Conservation (phyloP, 2,797 vertebrate genomes). For the Cebuella pygmaea region DNA sequence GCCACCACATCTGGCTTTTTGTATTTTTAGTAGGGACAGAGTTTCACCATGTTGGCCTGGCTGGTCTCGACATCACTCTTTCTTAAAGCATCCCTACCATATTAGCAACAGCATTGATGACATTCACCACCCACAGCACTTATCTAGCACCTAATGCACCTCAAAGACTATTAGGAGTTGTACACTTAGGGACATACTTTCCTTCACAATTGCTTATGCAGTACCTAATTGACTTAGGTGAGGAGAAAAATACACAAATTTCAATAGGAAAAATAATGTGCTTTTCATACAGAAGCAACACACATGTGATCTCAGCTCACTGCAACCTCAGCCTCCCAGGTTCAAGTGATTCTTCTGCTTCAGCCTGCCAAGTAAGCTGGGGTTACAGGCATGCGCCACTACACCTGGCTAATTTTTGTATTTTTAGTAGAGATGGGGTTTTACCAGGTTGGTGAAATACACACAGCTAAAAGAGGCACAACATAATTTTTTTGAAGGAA, state of each 20-base stretch:
- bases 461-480: background rate
- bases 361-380: too few species aligned
- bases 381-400: too few species aligned
- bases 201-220: background rate
- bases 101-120: background rate
- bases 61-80: background rate
- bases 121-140: background rate
- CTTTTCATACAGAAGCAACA: background rate
- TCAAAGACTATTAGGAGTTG: background rate
- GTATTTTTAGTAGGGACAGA: background rate
- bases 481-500: slow-evolving; percentile 17
- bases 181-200: background rate
- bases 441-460: too few species aligned
- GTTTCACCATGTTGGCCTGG: background rate
- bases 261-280: slow-evolving; percentile 20
- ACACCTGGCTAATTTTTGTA: too few species aligned
- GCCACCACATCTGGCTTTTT: background rate
- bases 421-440: too few species aligned
- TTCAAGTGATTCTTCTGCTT: too few species aligned
- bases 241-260: slow-evolving; percentile 20
- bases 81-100: background rate
- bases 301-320: background rate
- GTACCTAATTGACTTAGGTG: slow-evolving; percentile 7
- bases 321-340: too few species aligned
- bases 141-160: background rate